Base-by-base conservation (phyloP, 2,888 invertebrate species). In the Xestia c-nigrum region DNA sequence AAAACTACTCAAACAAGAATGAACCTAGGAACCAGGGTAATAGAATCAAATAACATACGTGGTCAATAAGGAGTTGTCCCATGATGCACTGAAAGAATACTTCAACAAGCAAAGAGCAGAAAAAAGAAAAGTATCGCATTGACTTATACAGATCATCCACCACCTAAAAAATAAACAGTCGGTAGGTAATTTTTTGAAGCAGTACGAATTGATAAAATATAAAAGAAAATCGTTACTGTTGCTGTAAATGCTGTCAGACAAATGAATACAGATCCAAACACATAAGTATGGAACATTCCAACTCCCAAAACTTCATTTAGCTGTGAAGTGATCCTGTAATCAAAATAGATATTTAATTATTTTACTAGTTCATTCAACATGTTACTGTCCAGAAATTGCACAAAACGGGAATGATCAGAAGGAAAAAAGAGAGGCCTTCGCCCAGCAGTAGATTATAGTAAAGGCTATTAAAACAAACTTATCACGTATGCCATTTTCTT, bases 201-300 rank as follows among this genome's bases (percentile, higher is more conserved):
- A 7, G 19, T 3, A 3, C 72, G 3, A 55, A 14, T 21, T 38
- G 0, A 38, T 14, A 52, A 31, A 61, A 46, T 2, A 4, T 46
- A 16, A 40, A 19, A 43, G 0, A 57, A 66, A 38, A 43, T 0
- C 80, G 84, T 89, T 90, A 96, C 96, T 79, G 94, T 94, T 64
- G 93, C 93, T 43, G 95, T 94, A 83, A 95, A 96, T 77, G 94
- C 94, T 52, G 96, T 96, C 3, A 96, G 91, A 71, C 96, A 95
- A 85, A 96, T 94, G 72, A 96, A 94, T 46, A 95, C 89, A 0
- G 95, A 93, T 77, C 95, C 95, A 80, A 95, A 93, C 16, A 91
- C 87, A 78, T 95, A 96, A 64, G 93, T 94, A 3, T 95, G 78
- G 66, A 95, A 86, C 93, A 95, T 94, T 46, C 91, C 92, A 63